Percentiles rank a stretch among this genome's conserved stretches.
These are phyloP conservation scores for Condylostylus longicornis DNA, from an alignment of 1,140 invertebrate genomes.

Conservation along the genomic window DNA sequence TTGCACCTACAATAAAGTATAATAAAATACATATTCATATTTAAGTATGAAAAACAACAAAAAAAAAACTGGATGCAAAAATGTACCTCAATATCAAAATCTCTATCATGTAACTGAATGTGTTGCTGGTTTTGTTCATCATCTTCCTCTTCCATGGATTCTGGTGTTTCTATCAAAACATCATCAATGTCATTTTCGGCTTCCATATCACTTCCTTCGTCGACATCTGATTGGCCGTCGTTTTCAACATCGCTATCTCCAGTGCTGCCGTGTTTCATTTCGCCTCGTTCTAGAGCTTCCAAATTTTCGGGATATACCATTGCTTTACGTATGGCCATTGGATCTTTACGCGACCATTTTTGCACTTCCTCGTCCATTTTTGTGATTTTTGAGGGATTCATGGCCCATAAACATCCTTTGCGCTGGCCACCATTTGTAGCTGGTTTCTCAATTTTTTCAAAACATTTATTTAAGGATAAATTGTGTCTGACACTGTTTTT, in stretches of 20 bases:
- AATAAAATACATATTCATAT: slow-evolving; percentile 7
- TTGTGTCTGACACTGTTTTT: slow-evolving; percentile 96
- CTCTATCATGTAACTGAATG: slow-evolving; percentile 13
- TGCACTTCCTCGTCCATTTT: slow-evolving; percentile 97
- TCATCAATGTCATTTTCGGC: slow-evolving; percentile 37
- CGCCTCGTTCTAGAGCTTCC: slow-evolving; percentile 64
- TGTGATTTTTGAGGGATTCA: slow-evolving; percentile 82
- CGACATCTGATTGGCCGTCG: slow-evolving; percentile 37
- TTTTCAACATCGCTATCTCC: slow-evolving; percentile 36
- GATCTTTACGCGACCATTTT: slow-evolving; percentile 91
- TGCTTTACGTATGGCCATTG: slow-evolving; percentile 63
- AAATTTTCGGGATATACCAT: slow-evolving; percentile 82
- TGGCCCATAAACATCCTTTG: slow-evolving; percentile 88
- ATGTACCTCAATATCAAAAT: slow-evolving; percentile 29
- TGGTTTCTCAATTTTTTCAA: slow-evolving; percentile 92
- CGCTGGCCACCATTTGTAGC: slow-evolving; percentile 62
- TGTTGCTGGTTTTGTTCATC: slow-evolving; percentile 15
- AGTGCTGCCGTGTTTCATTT: slow-evolving; percentile 58
- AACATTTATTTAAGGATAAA: slow-evolving; percentile 91
- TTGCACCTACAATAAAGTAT: slow-evolving; percentile 15
- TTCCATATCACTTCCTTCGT: slow-evolving; percentile 34
- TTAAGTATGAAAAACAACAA: not conserved
- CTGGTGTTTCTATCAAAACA: slow-evolving; percentile 20
- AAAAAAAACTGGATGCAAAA: not conserved
- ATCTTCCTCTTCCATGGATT: slow-evolving; percentile 26